A percentile compares a stretch with the other conserved stretches of the same genome.
phyloP scores from a whole-genome alignment of 2,888 invertebrate species.

The Amorpha juglandis region DNA sequence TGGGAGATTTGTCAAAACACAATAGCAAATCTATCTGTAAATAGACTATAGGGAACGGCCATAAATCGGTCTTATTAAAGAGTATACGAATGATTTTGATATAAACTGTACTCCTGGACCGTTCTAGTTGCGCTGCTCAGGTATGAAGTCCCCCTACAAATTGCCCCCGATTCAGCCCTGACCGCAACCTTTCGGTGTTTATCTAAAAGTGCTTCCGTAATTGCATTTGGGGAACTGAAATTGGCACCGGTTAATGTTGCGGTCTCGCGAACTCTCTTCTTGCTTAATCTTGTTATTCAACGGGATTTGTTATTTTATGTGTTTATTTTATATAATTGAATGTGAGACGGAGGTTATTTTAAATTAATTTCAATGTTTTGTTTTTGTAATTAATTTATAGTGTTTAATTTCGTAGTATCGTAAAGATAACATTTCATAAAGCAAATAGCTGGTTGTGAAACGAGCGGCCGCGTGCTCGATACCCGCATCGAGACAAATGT shows the following conservation, averaged over 20 bases:
- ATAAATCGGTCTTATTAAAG: too few species aligned
- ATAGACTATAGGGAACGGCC: too few species aligned
- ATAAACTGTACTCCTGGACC: too few species aligned
- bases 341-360: neutral
- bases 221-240: conserved; percentile 25
- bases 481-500: too few species aligned
- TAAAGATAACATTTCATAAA: too few species aligned
- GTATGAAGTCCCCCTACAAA: neutral
- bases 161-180: neutral
- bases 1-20: too few species aligned
- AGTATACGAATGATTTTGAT: too few species aligned
- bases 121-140: too few species aligned
- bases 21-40: too few species aligned
- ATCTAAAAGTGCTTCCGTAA: conserved; percentile 35
- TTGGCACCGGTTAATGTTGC: conserved; percentile 19
- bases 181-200: conserved; percentile 31
- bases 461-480: too few species aligned
- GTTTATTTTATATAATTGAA: conserved; percentile 12
- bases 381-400: neutral
- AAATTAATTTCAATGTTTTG: neutral
- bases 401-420: too few species aligned
- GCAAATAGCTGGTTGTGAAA: too few species aligned
- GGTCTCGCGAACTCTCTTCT: conserved; percentile 26
- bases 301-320: conserved; percentile 23
- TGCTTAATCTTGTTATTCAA: conserved; percentile 12